Evolutionary conservation across 2,113 vertebrate species (phyloP).

Genomic region (Pampusana beccarii): DNA sequence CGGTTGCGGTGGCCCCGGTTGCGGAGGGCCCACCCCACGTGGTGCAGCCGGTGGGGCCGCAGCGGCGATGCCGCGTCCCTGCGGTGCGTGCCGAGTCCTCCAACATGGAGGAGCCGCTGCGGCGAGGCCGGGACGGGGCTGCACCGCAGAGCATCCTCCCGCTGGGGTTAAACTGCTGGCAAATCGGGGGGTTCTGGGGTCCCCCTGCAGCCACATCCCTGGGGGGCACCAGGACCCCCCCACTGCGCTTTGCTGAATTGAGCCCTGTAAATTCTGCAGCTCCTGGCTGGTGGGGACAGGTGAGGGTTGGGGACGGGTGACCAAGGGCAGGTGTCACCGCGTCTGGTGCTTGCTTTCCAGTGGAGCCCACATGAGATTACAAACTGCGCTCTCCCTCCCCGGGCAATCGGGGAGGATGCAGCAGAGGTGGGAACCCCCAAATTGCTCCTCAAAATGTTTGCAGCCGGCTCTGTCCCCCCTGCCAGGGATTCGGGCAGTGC

Average conservation of each 20-base stretch:
- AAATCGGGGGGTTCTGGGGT: no score
- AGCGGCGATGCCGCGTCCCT: background rate
- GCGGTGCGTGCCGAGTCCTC: background rate
- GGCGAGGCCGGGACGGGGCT: background rate
- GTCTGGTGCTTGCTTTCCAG: background rate
- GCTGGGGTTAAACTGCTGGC: no score
- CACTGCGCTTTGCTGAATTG: no score
- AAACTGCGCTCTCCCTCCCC: accelerated
- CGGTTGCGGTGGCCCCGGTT: background rate
- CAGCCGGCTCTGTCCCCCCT: accelerated
- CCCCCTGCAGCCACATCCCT: background rate
- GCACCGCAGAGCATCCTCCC: background rate
- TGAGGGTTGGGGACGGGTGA: background rate
- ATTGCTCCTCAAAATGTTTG: background rate
- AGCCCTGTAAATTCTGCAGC: no score
- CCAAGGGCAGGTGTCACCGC: background rate
- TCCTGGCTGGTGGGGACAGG: no score
- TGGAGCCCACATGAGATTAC: accelerated
- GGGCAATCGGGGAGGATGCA: background rate
- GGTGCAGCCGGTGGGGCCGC: background rate
- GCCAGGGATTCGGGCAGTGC: background rate
- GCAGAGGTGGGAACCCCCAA: background rate
- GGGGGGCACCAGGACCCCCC: no score
- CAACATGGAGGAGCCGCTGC: conserved; percentile 14
- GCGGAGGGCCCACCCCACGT: background rate